These are phyloP conservation scores for Tolmerus cingulatus DNA, from an alignment of 2,888 invertebrate genomes.

Conservation along the genomic window DNA sequence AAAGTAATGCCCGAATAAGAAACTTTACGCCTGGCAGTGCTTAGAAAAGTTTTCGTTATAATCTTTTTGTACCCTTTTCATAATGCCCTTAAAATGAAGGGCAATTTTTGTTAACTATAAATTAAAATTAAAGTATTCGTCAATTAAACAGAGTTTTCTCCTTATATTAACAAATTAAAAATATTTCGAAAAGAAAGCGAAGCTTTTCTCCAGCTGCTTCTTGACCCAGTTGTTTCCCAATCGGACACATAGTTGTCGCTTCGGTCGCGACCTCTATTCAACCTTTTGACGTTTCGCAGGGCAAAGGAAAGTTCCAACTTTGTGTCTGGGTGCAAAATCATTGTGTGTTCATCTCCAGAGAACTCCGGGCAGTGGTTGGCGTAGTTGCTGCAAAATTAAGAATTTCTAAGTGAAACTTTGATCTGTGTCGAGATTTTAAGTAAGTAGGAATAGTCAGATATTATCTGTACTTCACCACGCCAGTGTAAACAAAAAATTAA, in stretches of 20 bases:
- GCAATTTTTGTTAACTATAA: no score
- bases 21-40: background rate
- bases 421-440: conserved; percentile 31
- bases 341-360: conserved; percentile 59
- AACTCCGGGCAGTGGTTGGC: conserved; percentile 50
- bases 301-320: conserved; percentile 48
- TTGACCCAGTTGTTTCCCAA: background rate
- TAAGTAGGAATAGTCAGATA: conserved; percentile 24
- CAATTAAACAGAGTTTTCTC: no score
- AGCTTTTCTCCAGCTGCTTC: background rate
- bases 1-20: no score
- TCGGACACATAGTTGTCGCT: conserved; percentile 53
- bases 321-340: conserved; percentile 52
- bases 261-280: conserved; percentile 56
- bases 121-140: no score
- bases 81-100: no score
- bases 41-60: background rate
- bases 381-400: background rate
- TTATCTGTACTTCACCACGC: background rate
- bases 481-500: background rate
- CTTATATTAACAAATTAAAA: background rate
- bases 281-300: conserved; percentile 60
- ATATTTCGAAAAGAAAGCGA: background rate
- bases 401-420: conserved; percentile 33
- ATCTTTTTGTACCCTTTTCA: no score